A percentile compares a stretch with the other conserved stretches of the same genome.
These are phyloP conservation scores for Elephantulus edwardii DNA, from an alignment of 2,113 vertebrate genomes.

Conservation along the genomic window DNA sequence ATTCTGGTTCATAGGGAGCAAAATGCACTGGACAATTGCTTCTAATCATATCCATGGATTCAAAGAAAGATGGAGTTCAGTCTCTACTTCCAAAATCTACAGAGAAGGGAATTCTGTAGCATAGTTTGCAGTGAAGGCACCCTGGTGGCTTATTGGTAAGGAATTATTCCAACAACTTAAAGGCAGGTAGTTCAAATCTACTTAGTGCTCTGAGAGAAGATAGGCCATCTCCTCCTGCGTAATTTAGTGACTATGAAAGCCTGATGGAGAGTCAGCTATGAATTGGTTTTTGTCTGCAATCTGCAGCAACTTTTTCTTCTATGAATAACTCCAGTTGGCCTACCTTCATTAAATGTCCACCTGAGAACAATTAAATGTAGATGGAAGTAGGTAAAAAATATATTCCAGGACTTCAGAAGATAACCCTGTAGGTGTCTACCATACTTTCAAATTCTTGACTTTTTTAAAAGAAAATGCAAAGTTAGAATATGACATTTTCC, in stretches of 20 bases:
- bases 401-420: not conserved
- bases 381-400: not conserved
- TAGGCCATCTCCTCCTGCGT: too few relatives aligned
- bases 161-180: too few relatives aligned
- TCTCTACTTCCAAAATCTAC: not conserved
- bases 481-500: not conserved
- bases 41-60: not conserved
- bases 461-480: conserved; percentile 4
- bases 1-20: not conserved
- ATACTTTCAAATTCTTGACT: not conserved
- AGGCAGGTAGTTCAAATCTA: too few relatives aligned
- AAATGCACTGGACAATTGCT: not conserved
- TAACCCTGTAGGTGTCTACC: not conserved
- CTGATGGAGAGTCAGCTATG: too few relatives aligned
- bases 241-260: too few relatives aligned
- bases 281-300: too few relatives aligned
- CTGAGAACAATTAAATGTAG: not conserved
- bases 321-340: not conserved
- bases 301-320: too few relatives aligned
- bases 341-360: not conserved
- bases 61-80: not conserved
- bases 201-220: too few relatives aligned
- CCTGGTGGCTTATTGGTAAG: too few relatives aligned
- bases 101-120: too few relatives aligned
- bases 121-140: too few relatives aligned